Evolutionary conservation across 2,888 invertebrate genomes (phyloP).

Genomic region (Mamestra brassicae): DNA sequence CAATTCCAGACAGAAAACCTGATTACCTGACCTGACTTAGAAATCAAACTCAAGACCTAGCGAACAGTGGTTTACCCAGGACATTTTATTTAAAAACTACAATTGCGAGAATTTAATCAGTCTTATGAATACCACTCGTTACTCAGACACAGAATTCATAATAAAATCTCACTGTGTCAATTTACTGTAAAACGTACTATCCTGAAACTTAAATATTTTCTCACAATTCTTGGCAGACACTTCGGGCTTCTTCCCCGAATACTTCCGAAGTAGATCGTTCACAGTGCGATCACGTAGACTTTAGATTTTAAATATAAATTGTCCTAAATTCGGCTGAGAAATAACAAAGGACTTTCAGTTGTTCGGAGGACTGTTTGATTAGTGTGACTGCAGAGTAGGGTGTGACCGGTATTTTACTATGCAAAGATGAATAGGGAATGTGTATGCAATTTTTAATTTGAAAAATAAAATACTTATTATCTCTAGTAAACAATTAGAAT

Average conservation of each 20-base stretch:
- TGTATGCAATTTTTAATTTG: no score
- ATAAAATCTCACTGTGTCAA: slow-evolving; percentile 19
- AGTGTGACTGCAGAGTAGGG: not conserved
- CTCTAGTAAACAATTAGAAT: no score
- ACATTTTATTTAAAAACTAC: not conserved
- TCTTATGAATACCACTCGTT: not conserved
- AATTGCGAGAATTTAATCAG: not conserved
- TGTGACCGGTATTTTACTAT: slow-evolving; percentile 12
- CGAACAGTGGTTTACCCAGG: no score
- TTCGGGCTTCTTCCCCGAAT: slow-evolving; percentile 20
- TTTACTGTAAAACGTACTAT: slow-evolving; percentile 21
- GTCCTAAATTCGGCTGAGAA: slow-evolving; percentile 43
- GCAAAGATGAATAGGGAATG: not conserved
- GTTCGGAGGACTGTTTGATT: slow-evolving; percentile 9
- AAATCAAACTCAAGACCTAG: no score
- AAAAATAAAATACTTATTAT: no score
- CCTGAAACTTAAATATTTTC: slow-evolving; percentile 39
- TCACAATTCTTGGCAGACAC: slow-evolving; percentile 22
- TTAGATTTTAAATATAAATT: slow-evolving; percentile 61
- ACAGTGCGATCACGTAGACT: slow-evolving; percentile 51
- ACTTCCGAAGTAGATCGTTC: slow-evolving; percentile 39
- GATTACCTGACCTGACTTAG: no score
- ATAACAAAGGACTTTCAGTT: slow-evolving; percentile 56
- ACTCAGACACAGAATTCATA: not conserved
- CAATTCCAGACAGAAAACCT: no score